Conservation (phyloP, 2,113 vertebrate genomes). For the Pelvicachromis taeniatus region DNA sequence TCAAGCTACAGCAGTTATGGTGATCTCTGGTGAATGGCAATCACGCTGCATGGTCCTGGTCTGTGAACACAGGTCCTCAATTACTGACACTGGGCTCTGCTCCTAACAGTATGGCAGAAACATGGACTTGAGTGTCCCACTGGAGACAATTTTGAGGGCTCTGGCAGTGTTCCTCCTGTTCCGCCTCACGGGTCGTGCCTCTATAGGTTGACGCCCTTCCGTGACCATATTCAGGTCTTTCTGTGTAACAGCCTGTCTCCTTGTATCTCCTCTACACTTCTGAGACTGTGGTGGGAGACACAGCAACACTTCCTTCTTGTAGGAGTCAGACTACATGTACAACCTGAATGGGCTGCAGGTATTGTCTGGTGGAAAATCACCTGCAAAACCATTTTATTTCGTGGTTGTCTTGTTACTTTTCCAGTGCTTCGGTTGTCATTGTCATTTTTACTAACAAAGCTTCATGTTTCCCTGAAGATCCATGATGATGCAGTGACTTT, state of each 20-base stretch:
- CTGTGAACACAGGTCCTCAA: accelerated
- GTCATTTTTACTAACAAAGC: accelerated
- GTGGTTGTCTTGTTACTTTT: neutral
- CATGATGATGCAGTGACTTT: neutral
- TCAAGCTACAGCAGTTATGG: accelerated
- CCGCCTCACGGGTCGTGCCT: no score
- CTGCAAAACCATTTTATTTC: neutral
- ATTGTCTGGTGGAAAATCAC: neutral
- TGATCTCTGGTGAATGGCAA: neutral
- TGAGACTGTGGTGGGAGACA: neutral
- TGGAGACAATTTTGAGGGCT: no score
- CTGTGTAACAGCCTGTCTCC: neutral
- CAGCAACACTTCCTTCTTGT: neutral
- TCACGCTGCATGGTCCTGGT: neutral
- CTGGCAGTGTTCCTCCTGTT: no score
- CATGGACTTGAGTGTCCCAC: no score
- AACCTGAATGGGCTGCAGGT: neutral
- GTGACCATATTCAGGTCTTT: no score
- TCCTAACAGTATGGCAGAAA: neutral
- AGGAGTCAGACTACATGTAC: neutral
- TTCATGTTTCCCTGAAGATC: neutral
- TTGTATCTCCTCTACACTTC: neutral
- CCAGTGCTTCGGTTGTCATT: neutral
- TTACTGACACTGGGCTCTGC: neutral
- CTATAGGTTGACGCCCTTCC: no score